Conservation (phyloP, 2,888 invertebrate genomes). For the Drosophila kokeensis region DNA sequence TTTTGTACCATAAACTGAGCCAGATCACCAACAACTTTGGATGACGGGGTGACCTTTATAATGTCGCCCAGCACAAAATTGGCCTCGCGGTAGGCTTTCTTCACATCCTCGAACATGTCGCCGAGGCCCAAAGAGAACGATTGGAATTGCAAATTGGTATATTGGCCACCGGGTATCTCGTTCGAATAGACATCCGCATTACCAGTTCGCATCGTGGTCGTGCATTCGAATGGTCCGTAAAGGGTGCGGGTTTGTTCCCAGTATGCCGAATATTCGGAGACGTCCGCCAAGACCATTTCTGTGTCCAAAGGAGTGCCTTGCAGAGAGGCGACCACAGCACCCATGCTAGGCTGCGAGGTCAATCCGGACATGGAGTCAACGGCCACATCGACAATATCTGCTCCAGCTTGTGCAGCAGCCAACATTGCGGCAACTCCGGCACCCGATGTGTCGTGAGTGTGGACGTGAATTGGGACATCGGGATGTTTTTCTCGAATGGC, state of each 20-base stretch:
- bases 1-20: slow-evolving; percentile 99
- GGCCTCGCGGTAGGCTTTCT: slow-evolving; percentile 97
- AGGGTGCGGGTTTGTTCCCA: slow-evolving; percentile 99
- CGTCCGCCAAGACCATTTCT: slow-evolving; percentile 90
- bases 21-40: slow-evolving; percentile 99
- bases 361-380: slow-evolving; percentile 99
- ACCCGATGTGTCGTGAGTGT: slow-evolving; percentile 99
- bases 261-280: slow-evolving; percentile 98
- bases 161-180: slow-evolving; percentile 99
- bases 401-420: slow-evolving; percentile 95
- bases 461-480: slow-evolving; percentile 98
- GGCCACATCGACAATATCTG: slow-evolving; percentile 98
- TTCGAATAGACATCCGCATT: slow-evolving; percentile 99
- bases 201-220: slow-evolving; percentile 99
- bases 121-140: slow-evolving; percentile 98
- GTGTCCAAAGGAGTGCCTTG: slow-evolving; percentile 86
- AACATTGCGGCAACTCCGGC: slow-evolving; percentile 98
- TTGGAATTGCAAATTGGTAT: slow-evolving; percentile 99
- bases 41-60: slow-evolving; percentile 99
- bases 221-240: slow-evolving; percentile 99
- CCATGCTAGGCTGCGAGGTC: slow-evolving; percentile 99
- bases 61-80: slow-evolving; percentile 97
- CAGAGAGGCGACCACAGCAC: slow-evolving; percentile 97
- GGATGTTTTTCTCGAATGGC: slow-evolving; percentile 97
- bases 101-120: slow-evolving; percentile 98